Evolutionary conservation across 2,797 vertebrate genomes (phyloP).

Genomic region (Scleropages formosus): DNA sequence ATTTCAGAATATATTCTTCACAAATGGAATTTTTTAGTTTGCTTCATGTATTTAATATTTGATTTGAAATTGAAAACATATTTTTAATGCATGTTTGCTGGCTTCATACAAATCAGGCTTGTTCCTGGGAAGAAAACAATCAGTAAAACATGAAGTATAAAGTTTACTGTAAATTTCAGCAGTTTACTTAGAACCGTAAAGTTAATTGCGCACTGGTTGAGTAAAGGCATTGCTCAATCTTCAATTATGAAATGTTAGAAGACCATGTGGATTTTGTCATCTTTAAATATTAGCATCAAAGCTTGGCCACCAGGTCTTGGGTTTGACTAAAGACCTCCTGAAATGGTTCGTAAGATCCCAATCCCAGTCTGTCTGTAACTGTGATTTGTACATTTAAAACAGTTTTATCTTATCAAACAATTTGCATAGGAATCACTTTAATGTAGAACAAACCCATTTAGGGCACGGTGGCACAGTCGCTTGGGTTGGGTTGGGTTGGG

Average conservation of each 20-base stretch:
- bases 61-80: slow-evolving; percentile 13
- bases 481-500: no score
- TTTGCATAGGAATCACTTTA: not conserved
- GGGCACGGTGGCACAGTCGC: no score
- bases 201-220: slow-evolving; percentile 2
- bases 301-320: not conserved
- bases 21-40: not conserved
- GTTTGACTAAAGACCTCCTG: not conserved
- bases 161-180: slow-evolving; percentile 32
- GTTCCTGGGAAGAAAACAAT: slow-evolving; percentile 29
- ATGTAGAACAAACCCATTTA: not conserved
- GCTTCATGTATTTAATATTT: not conserved
- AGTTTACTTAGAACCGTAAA: slow-evolving; percentile 28
- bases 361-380: not conserved
- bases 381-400: not conserved
- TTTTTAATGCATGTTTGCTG: not conserved
- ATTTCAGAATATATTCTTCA: not conserved
- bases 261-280: slow-evolving; percentile 22
- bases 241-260: slow-evolving; percentile 29
- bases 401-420: not conserved
- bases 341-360: not conserved
- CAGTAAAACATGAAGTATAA: slow-evolving; percentile 26
- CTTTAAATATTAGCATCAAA: slow-evolving; percentile 10
- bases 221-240: slow-evolving; percentile 24
- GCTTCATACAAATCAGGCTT: slow-evolving; percentile 2